These are phyloP conservation scores for Hyalella azteca DNA, from an alignment of 2,888 invertebrate genomes.

Conservation along the genomic window DNA sequence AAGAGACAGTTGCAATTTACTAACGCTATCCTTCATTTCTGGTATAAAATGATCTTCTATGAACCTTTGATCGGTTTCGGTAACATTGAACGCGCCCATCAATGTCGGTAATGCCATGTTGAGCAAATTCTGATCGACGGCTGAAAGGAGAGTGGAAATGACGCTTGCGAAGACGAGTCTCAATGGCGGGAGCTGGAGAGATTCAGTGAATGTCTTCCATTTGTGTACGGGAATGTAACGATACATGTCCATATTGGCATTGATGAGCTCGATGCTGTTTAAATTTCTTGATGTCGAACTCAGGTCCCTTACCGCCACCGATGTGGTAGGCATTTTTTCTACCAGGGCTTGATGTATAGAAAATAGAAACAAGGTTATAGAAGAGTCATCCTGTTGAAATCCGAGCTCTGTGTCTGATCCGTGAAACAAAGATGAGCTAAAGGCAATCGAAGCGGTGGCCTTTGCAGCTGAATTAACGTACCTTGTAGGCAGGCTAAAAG, in stretches of 20 bases:
- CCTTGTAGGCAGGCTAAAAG: neutral
- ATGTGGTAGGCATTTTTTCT: neutral
- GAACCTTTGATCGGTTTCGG: conserved; percentile 18
- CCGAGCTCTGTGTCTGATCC: conserved; percentile 28
- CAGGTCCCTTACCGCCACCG: neutral
- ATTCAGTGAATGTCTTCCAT: conserved; percentile 16
- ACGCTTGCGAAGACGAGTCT: conserved; percentile 23
- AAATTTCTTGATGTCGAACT: neutral
- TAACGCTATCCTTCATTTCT: conserved; percentile 8
- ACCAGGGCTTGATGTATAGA: conserved; percentile 19
- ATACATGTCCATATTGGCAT: neutral
- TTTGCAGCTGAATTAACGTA: neutral
- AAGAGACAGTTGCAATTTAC: neutral
- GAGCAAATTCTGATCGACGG: neutral
- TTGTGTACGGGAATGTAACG: conserved; percentile 1
- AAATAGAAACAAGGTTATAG: neutral
- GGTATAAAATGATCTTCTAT: conserved; percentile 25
- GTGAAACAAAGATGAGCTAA: conserved; percentile 37
- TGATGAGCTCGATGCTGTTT: neutral
- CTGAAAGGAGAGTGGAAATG: conserved; percentile 7
- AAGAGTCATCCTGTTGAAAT: conserved; percentile 7
- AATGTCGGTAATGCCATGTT: conserved; percentile 1
- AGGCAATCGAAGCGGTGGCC: neutral
- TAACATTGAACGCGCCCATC: neutral
- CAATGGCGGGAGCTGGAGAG: neutral